Evolutionary conservation across 2,888 invertebrate genomes (phyloP).

Genomic region (Microctonus brassicae): DNA sequence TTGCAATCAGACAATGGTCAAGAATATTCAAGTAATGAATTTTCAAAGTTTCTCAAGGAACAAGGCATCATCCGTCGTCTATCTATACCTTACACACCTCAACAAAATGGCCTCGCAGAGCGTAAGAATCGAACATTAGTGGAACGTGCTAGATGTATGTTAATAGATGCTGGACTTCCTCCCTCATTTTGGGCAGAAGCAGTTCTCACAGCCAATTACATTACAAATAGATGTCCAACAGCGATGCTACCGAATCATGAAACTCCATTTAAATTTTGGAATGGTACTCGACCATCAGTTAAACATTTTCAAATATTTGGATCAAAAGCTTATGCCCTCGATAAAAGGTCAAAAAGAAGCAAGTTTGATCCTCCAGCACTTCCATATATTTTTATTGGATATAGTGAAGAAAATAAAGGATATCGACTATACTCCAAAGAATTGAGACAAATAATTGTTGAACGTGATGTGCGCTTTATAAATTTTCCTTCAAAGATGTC

Average conservation of each 20-base stretch:
- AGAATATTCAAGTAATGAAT: slow-evolving; percentile 34
- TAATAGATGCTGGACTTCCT: slow-evolving; percentile 29
- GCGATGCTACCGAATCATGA: slow-evolving; percentile 25
- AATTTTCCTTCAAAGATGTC: not conserved
- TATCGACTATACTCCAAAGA: not conserved
- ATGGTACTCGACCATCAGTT: slow-evolving; percentile 28
- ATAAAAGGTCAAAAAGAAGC: slow-evolving; percentile 32
- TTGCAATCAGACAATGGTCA: slow-evolving; percentile 36
- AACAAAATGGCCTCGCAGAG: slow-evolving; percentile 59
- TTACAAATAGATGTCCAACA: slow-evolving; percentile 41
- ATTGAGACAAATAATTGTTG: not conserved
- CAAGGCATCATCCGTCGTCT: slow-evolving; percentile 51
- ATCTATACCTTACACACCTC: slow-evolving; percentile 51
- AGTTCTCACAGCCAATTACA: slow-evolving; percentile 35
- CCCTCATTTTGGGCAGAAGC: slow-evolving; percentile 42
- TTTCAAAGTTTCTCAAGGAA: slow-evolving; percentile 45
- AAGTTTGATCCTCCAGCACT: slow-evolving; percentile 35
- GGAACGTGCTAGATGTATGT: slow-evolving; percentile 45
- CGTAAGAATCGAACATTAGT: slow-evolving; percentile 46
- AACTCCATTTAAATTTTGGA: slow-evolving; percentile 41
- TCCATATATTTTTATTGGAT: not conserved
- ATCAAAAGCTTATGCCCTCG: slow-evolving; percentile 20
- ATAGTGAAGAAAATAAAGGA: not conserved
- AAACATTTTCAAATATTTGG: slow-evolving; percentile 39
- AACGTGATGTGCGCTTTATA: not conserved